These are phyloP conservation scores for Irena cyanogastra DNA, from an alignment of 2,113 vertebrate species.

Conservation along the genomic window DNA sequence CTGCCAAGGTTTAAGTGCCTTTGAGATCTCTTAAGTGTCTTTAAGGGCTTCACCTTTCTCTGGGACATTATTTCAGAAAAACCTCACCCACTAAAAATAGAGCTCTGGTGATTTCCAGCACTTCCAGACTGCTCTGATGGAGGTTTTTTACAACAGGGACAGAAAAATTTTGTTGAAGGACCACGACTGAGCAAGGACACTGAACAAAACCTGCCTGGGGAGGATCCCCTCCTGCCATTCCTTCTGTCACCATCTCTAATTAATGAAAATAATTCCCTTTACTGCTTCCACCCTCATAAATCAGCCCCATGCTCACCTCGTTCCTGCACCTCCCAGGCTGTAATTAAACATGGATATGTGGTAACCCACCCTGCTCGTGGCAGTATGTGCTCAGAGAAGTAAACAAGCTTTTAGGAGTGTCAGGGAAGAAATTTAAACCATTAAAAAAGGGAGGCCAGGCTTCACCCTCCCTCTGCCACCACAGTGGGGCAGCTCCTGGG, in stretches of 20 bases:
- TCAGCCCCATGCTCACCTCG: neutral
- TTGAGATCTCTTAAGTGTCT: neutral
- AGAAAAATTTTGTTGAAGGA: neutral
- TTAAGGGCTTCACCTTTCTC: neutral
- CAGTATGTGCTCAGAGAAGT: rapidly evolving
- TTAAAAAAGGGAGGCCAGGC: neutral
- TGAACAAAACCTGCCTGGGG: neutral
- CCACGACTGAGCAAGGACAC: neutral
- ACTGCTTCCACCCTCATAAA: neutral
- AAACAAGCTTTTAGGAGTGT: neutral
- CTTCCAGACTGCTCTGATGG: neutral
- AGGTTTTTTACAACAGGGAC: neutral
- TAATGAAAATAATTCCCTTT: neutral
- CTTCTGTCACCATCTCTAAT: neutral
- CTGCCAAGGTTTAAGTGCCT: neutral
- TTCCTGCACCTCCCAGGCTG: neutral
- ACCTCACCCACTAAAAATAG: neutral
- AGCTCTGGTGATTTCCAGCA: neutral
- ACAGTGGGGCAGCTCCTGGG: neutral
- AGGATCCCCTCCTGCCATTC: neutral
- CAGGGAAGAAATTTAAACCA: neutral
- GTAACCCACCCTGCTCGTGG: neutral
- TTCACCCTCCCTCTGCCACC: neutral
- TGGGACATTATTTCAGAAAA: neutral
- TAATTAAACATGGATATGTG: neutral